Evolutionary conservation across 2,888 invertebrate species (phyloP).

Genomic region (Anthrax anthrax): DNA sequence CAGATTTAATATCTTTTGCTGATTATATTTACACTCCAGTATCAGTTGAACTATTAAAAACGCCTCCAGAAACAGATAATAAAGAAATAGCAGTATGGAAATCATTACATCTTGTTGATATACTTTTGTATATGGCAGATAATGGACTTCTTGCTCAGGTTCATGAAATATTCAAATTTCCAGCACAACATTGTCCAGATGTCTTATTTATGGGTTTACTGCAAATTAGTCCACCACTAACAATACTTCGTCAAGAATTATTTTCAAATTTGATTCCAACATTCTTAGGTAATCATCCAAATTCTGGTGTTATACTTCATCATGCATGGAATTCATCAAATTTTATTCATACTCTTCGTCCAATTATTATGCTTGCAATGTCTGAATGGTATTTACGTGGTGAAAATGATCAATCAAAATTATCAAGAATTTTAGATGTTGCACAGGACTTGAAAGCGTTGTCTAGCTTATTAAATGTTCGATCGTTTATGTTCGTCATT

Average conservation of each 20-base stretch:
- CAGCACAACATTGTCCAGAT: conserved; percentile 88
- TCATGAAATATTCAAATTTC: conserved; percentile 75
- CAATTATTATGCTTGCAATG: conserved; percentile 90
- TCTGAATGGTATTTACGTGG: conserved; percentile 90
- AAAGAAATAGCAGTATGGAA: conserved; percentile 90
- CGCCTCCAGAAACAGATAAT: conserved; percentile 87
- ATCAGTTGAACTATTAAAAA: conserved; percentile 77
- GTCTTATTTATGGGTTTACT: conserved; percentile 77
- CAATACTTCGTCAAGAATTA: conserved; percentile 69
- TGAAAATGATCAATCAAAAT: conserved; percentile 83
- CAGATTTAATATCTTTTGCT: conserved; percentile 88
- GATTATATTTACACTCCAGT: conserved; percentile 82
- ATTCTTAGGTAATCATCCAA: conserved; percentile 90
- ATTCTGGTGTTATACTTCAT: conserved; percentile 90
- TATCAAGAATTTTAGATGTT: conserved; percentile 90
- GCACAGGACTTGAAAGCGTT: conserved; percentile 91
- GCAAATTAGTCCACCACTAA: conserved; percentile 71
- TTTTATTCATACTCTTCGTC: conserved; percentile 49
- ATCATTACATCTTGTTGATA: conserved; percentile 79
- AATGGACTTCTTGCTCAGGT: conserved; percentile 70
- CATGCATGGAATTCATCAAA: conserved; percentile 87
- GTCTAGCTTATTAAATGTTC: conserved; percentile 77
- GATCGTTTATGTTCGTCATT: conserved; percentile 90
- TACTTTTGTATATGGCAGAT: conserved; percentile 74
- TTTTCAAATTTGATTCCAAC: conserved; percentile 78